Evolutionary conservation across 2,797 vertebrate species (phyloP).

Genomic region (Carduelis carduelis): DNA sequence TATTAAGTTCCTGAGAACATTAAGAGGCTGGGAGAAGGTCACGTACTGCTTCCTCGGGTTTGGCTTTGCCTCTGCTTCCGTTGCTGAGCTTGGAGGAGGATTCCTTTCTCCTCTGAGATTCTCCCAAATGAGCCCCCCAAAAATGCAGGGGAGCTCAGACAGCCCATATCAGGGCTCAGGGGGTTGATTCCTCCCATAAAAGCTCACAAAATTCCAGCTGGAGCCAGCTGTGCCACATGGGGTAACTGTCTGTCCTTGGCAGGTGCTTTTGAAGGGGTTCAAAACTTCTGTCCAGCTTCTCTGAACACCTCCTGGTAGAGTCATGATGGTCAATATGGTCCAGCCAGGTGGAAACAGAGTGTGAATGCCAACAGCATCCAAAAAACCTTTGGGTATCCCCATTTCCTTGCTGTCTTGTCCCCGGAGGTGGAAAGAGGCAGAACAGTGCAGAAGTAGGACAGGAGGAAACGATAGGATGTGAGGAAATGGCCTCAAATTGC

Average conservation of each 20-base stretch:
- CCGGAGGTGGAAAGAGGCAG: not conserved
- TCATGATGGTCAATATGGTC: accelerated
- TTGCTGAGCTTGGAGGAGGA: not conserved
- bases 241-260: not conserved
- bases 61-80: not conserved
- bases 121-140: not conserved
- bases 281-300: not conserved
- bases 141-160: not conserved
- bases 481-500: not conserved
- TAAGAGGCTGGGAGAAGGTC: not conserved
- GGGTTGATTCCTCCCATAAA: not conserved
- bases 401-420: not conserved
- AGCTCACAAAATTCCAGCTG: not conserved
- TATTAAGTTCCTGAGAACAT: not conserved
- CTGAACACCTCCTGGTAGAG: not conserved
- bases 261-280: not conserved
- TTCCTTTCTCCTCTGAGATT: not conserved
- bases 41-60: not conserved
- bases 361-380: not conserved
- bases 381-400: not conserved
- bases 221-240: accelerated
- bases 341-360: accelerated
- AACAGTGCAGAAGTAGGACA: not conserved
- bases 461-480: not conserved
- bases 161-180: accelerated